Base-by-base conservation (phyloP, 2,113 vertebrate genomes). In the Ictidomys tridecemlineatus region DNA sequence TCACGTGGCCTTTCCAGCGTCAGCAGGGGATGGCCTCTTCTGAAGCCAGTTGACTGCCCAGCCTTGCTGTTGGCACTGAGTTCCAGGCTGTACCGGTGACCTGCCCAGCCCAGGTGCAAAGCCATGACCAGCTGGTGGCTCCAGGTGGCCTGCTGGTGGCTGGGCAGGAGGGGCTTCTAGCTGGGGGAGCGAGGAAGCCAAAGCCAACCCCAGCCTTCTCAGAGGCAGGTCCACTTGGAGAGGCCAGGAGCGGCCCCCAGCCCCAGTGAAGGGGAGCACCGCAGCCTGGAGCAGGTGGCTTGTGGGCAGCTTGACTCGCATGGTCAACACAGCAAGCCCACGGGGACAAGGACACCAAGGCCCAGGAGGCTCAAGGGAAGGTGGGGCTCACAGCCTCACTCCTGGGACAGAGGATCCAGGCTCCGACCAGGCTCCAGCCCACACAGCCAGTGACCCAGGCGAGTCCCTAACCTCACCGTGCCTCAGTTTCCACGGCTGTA, bases 1-100 rank as follows among this genome's bases (percentile, higher is more conserved):
- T 30, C 8, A 22, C n/a, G 39, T 6, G 26, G 77, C 22, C 30
- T 8, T n/a, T 4, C 16, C 22, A 11, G 11, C 32, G 0, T 72
- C 2, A 0, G 58, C 32, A 8, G 10, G 8, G 0, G 2, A 2
- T 1, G 48, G 37, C 16, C 6, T 22, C 18, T 39, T 22, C 58
- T 4, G 1, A 13, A 77, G n/a, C n/a, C 86, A 24, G 37, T n/a
- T 20, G 0, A 0, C n/a, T 22, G 5, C 69, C 45, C n/a, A 0
- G 2, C 3, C n/a, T 12, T n/a, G 37, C n/a, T 9, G 24, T 24
- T 13, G 4, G 6, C 39, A 1, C 16, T 34, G 30, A 48, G 30
- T 34, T 42, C 61, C 5, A 8, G 42, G n/a, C n/a, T 22, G 10
- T 69, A 11, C 61, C 11, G 58, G 17, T n/a, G 37, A 5, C 37